Conservation (phyloP, 2,888 invertebrate species). For the Achlya flavicornis region DNA sequence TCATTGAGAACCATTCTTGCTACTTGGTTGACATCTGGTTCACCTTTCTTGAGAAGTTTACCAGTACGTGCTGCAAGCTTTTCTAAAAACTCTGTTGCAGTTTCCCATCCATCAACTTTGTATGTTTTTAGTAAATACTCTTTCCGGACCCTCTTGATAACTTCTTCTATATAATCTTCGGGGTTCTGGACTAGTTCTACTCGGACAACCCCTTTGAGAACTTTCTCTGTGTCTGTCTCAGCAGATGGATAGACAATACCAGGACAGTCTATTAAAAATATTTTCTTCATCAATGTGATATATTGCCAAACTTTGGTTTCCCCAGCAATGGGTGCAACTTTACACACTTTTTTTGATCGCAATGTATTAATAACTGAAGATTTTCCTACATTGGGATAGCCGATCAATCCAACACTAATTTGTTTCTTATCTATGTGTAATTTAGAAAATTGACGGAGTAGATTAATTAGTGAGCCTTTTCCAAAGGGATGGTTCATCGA, state of each 20-base stretch:
- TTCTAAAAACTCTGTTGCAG: conserved; percentile 94
- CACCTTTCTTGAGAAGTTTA: conserved; percentile 97
- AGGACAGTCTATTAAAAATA: conserved; percentile 99
- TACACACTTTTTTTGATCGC: conserved; percentile 98
- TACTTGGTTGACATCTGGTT: conserved; percentile 94
- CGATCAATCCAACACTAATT: conserved; percentile 99
- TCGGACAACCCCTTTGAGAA: conserved; percentile 98
- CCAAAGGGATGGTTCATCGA: conserved; percentile 99
- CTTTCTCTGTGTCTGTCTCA: conserved; percentile 97
- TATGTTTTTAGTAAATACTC: conserved; percentile 97
- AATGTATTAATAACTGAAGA: conserved; percentile 99
- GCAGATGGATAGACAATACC: conserved; percentile 99
- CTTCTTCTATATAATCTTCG: conserved; percentile 95
- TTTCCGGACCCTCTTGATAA: conserved; percentile 93
- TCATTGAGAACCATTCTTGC: conserved; percentile 98
- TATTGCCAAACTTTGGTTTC: conserved; percentile 99
- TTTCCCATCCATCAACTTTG: conserved; percentile 91
- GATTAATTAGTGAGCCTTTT: conserved; percentile 97
- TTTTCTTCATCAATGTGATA: conserved; percentile 97
- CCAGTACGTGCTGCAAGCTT: conserved; percentile 94
- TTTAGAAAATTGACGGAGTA: conserved; percentile 97
- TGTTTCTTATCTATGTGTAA: conserved; percentile 98
- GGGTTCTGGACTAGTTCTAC: conserved; percentile 97
- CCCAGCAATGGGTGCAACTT: conserved; percentile 99
- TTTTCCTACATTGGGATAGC: conserved; percentile 99